These are phyloP conservation scores for Drosophila obscura DNA, from an alignment of 1,140 invertebrate species.

Conservation along the genomic window DNA sequence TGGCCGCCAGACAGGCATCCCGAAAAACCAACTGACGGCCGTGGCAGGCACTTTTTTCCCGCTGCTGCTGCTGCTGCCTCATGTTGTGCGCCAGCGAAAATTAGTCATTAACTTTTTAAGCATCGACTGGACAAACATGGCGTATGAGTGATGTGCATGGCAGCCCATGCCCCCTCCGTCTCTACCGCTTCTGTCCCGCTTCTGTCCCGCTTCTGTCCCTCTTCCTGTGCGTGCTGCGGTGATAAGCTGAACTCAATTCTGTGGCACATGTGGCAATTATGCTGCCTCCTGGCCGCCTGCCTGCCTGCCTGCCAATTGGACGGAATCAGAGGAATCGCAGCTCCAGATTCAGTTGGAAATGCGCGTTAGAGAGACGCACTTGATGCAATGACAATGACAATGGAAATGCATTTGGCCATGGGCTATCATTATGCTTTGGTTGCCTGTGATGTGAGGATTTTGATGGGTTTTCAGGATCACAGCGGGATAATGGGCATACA, in stretches of 20 bases:
- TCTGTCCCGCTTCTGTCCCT: background rate
- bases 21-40: constrained; percentile 51
- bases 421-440: constrained; percentile 64
- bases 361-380: constrained; percentile 43
- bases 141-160: constrained; percentile 78
- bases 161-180: constrained; percentile 15
- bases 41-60: constrained; percentile 36
- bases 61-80: constrained; percentile 18
- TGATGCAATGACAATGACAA: constrained; percentile 31
- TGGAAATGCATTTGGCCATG: constrained; percentile 19
- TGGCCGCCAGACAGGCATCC: constrained; percentile 27
- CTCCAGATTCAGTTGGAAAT: constrained; percentile 16
- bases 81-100: constrained; percentile 61
- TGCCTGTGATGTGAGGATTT: constrained; percentile 22
- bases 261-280: constrained; percentile 74
- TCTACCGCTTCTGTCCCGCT: background rate
- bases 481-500: no score
- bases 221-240: constrained; percentile 20
- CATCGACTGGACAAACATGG: constrained; percentile 80
- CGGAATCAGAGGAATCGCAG: constrained; percentile 23
- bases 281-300: constrained; percentile 31
- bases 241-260: constrained; percentile 75
- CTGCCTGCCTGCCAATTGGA: constrained; percentile 23
- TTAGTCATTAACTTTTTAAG: constrained; percentile 82
- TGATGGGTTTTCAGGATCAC: constrained; percentile 15